phyloP scores from a whole-genome alignment of 2,888 invertebrate genomes.

The Tetrapedia diversipes region DNA sequence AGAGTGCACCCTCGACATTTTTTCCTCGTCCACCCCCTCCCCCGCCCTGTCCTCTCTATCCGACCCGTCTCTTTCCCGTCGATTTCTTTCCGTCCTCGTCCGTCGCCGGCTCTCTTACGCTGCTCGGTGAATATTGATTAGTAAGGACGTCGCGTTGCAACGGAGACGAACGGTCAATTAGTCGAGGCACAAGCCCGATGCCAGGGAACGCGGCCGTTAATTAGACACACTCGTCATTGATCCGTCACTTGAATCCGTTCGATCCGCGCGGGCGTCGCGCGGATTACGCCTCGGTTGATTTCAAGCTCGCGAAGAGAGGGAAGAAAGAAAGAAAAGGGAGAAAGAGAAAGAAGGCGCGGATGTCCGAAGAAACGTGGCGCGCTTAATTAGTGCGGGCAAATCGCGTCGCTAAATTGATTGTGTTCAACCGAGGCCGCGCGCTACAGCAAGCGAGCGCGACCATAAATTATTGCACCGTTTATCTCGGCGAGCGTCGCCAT shows the following conservation, averaged over 20 bases:
- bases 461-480: conserved; percentile 33
- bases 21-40: conserved; percentile 38
- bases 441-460: not conserved
- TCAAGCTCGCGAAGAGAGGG: not conserved
- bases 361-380: conserved; percentile 25
- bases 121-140: conserved; percentile 72
- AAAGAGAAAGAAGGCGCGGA: not conserved
- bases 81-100: conserved; percentile 53
- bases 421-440: conserved; percentile 11
- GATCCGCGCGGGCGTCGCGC: conserved; percentile 51
- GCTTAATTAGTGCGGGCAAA: conserved; percentile 40
- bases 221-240: conserved; percentile 68
- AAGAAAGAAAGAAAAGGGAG: not conserved
- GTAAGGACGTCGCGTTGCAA: conserved; percentile 69
- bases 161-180: conserved; percentile 69
- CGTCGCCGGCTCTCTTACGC: conserved; percentile 62
- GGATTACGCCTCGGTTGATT: conserved; percentile 43
- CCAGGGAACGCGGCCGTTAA: conserved; percentile 60
- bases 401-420: conserved; percentile 20
- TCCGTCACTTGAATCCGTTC: conserved; percentile 64
- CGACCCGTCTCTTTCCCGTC: conserved; percentile 15
- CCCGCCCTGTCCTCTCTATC: conserved; percentile 1
- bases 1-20: conserved; percentile 71
- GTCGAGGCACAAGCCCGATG: conserved; percentile 62
- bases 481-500: conserved; percentile 10